Percentiles rank a stretch among this genome's conserved stretches.
Conservation (phyloP, 2,888 invertebrate genomes). For the Invenusta paracnida region DNA sequence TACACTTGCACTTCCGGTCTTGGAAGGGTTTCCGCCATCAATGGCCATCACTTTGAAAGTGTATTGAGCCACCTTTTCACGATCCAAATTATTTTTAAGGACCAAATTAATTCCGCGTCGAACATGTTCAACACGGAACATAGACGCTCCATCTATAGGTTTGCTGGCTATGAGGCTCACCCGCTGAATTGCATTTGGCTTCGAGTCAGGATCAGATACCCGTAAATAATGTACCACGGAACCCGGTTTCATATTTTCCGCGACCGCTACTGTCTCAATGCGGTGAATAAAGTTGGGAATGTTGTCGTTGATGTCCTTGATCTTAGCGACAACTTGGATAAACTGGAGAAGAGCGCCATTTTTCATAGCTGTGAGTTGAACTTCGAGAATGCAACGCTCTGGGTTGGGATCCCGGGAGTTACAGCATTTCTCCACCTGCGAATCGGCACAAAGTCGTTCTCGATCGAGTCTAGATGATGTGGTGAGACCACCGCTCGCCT, state of each 20-base stretch:
- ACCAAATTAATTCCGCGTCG: conserved; percentile 65
- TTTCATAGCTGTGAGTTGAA: neutral
- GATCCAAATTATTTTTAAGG: conserved; percentile 77
- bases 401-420: neutral
- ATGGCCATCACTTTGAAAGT: conserved; percentile 68
- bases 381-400: neutral
- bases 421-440: conserved; percentile 1
- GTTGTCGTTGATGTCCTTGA: conserved; percentile 31
- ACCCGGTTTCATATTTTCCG: neutral
- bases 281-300: neutral
- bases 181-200: neutral
- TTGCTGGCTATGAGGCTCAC: neutral
- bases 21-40: conserved; percentile 27
- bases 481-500: neutral
- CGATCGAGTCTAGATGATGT: neutral
- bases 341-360: neutral
- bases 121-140: neutral
- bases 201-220: neutral
- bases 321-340: neutral
- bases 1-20: neutral
- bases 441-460: neutral
- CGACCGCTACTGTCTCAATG: neutral
- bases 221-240: neutral
- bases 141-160: neutral
- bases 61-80: conserved; percentile 77